A percentile compares a stretch with the other conserved stretches of the same genome.
Evolutionary conservation across 2,113 vertebrate genomes (phyloP).

Genomic region (crab-eating macaque (Macaca fascicularis)): T2T-MFA8v1.1 NC_088380.1:4630501-4631000

Average conservation of each 20-base stretch:
- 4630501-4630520: neutral
- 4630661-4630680: neutral
- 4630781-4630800: neutral
- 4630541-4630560: too few species aligned
- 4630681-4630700: accelerated
- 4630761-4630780: neutral
- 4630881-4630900: accelerated
- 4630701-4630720: neutral
- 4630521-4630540: too few species aligned
- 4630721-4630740: neutral
- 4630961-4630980: too few species aligned
- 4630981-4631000: too few species aligned
- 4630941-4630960: too few species aligned
- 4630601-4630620: accelerated
- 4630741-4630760: too few species aligned
- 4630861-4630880: accelerated
- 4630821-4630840: accelerated
- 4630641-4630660: too few species aligned
- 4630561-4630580: neutral
- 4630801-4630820: accelerated
- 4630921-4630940: too few species aligned
- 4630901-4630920: accelerated
- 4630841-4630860: neutral
- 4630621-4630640: too few species aligned
- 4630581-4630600: neutral